phyloP scores from a whole-genome alignment of 2,797 vertebrate species.

The Petrocephalus schoutedeni region DNA sequence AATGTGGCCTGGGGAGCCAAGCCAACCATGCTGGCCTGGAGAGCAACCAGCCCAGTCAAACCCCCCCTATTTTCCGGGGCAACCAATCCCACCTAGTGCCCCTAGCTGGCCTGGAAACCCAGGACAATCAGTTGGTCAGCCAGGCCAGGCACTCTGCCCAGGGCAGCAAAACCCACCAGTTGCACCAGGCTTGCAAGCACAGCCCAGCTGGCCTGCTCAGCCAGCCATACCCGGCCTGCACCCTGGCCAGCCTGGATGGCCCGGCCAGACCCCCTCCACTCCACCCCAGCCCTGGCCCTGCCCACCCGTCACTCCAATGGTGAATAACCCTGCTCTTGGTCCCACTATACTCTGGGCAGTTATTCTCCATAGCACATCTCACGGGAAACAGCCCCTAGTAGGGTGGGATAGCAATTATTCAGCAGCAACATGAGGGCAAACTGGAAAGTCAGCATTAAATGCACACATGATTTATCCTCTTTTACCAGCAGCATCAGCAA shows the following conservation, averaged over 20 bases:
- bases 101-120: slow-evolving; percentile 13
- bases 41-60: slow-evolving; percentile 38
- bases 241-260: slow-evolving; percentile 55
- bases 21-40: slow-evolving; percentile 50
- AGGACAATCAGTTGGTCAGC: not conserved
- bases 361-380: not conserved
- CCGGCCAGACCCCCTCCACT: slow-evolving; percentile 52
- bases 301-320: slow-evolving; percentile 58
- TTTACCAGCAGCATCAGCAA: not conserved
- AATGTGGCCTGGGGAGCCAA: slow-evolving; percentile 51
- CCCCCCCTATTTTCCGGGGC: slow-evolving; percentile 35
- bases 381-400: not conserved
- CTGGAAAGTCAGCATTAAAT: not conserved
- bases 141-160: not conserved
- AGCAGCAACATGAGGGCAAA: not conserved
- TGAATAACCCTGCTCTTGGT: slow-evolving; percentile 34
- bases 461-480: not conserved
- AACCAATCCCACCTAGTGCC: not conserved
- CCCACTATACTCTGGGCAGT: not conserved
- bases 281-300: slow-evolving; percentile 51
- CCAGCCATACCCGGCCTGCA: not conserved
- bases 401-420: not conserved
- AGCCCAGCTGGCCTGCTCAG: slow-evolving; percentile 29
- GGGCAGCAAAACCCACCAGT: slow-evolving; percentile 26
- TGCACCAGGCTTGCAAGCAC: slow-evolving; percentile 57